Evolutionary conservation across 2,888 invertebrate genomes (phyloP).

Genomic region (Hanleya hanleyi): DNA sequence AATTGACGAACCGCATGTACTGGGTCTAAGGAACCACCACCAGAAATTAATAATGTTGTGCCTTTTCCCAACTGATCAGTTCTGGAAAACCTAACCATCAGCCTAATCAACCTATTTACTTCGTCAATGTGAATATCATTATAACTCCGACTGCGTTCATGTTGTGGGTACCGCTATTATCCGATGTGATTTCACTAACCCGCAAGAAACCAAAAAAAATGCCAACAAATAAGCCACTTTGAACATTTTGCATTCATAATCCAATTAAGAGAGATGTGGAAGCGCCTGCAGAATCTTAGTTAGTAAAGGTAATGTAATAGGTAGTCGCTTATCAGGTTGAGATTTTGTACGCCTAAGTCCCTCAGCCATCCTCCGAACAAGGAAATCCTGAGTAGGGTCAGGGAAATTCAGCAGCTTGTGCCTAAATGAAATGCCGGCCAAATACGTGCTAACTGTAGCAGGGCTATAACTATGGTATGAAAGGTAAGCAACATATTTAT

Average conservation of each 20-base stretch:
- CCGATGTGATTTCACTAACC: too few species aligned
- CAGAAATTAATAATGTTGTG: too few species aligned
- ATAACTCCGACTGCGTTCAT: not conserved
- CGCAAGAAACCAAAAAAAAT: slow-evolving; percentile 1
- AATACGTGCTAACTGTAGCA: not conserved
- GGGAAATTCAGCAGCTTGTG: too few species aligned
- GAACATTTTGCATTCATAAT: slow-evolving; percentile 14
- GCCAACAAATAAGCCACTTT: not conserved
- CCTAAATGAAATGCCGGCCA: not conserved
- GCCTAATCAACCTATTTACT: not conserved
- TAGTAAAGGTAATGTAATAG: not conserved
- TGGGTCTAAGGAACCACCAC: too few species aligned
- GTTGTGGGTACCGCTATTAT: too few species aligned
- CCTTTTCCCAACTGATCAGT: too few species aligned
- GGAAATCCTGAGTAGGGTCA: slow-evolving; percentile 3
- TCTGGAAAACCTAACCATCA: too few species aligned
- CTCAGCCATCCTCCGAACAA: not conserved
- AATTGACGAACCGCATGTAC: too few species aligned
- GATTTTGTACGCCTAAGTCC: not conserved
- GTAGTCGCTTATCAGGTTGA: too few species aligned
- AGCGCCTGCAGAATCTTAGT: too few species aligned
- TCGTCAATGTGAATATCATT: not conserved
- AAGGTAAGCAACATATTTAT: not conserved
- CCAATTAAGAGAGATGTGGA: not conserved
- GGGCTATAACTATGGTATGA: too few species aligned